Evolutionary conservation across 1,140 invertebrate species (phyloP).

Genomic region (Tachypleus tridentatus): DNA sequence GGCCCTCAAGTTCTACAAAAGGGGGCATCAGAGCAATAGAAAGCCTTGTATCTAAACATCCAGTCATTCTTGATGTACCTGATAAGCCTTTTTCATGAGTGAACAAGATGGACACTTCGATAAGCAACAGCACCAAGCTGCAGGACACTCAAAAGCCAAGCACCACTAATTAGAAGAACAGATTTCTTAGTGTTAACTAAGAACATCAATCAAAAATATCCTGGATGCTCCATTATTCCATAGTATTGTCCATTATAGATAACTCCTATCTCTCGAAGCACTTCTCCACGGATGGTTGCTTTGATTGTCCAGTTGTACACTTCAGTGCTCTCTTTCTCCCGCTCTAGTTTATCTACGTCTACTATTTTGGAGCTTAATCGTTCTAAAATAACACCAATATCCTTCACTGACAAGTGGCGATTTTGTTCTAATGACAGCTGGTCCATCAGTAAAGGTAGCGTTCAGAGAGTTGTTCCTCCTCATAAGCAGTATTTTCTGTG

Average conservation of each 20-base stretch:
- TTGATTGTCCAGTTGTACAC: slow-evolving; percentile 91
- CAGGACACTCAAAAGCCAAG: no score
- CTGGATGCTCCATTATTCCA: slow-evolving; percentile 83
- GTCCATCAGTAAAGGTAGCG: slow-evolving; percentile 87
- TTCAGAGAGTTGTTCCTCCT: slow-evolving; percentile 40
- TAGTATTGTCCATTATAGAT: slow-evolving; percentile 94
- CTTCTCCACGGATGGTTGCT: slow-evolving; percentile 78
- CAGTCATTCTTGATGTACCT: no score
- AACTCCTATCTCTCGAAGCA: slow-evolving; percentile 74
- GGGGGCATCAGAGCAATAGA: no score
- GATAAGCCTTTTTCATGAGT: no score
- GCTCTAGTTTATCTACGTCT: slow-evolving; percentile 78
- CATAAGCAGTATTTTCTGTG: slow-evolving; percentile 67
- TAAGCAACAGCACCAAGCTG: no score
- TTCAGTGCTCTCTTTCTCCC: slow-evolving; percentile 78
- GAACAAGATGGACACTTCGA: no score
- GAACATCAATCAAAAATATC: slow-evolving; percentile 42
- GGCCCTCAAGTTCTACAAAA: no score
- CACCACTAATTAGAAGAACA: no score
- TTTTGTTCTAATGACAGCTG: slow-evolving; percentile 74
- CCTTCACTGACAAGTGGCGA: slow-evolving; percentile 78
- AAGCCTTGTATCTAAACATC: no score
- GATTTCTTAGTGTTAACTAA: no score
- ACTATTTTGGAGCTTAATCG: slow-evolving; percentile 81
- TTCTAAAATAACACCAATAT: slow-evolving; percentile 87